These are phyloP conservation scores for Drosophila yooni DNA, from an alignment of 2,888 invertebrate species.

Conservation along the genomic window DNA sequence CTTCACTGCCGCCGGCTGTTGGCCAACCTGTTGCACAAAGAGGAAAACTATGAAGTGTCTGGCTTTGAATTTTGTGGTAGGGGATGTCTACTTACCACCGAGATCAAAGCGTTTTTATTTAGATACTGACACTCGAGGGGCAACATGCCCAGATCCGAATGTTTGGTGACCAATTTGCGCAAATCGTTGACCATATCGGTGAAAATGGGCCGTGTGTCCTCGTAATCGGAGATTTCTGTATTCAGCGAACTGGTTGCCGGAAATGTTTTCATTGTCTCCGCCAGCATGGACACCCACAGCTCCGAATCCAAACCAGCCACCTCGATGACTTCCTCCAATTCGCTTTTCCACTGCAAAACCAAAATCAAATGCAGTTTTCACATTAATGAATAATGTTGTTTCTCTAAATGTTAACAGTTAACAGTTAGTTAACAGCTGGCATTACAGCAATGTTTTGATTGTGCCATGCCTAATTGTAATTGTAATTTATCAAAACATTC, in stretches of 20 bases:
- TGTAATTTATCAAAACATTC: neutral
- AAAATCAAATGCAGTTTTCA: neutral
- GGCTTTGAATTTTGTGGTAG: neutral
- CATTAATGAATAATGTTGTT: neutral
- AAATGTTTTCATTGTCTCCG: conserved; percentile 97
- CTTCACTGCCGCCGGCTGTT: conserved; percentile 93
- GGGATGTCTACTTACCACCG: conserved; percentile 88
- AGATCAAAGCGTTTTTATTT: conserved; percentile 95
- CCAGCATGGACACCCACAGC: conserved; percentile 98
- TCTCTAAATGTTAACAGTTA: neutral
- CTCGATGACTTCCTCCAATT: conserved; percentile 97
- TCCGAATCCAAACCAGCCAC: conserved; percentile 97
- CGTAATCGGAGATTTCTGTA: conserved; percentile 94
- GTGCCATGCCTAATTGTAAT: neutral
- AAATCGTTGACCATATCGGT: conserved; percentile 95
- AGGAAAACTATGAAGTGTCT: no score
- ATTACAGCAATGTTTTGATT: conserved; percentile 5
- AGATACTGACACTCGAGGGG: conserved; percentile 98
- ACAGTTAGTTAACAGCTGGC: neutral
- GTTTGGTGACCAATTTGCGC: conserved; percentile 92
- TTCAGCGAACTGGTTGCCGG: conserved; percentile 95
- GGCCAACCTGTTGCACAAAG: conserved; percentile 87
- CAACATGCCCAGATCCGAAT: conserved; percentile 93
- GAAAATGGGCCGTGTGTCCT: conserved; percentile 95
- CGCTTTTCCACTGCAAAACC: conserved; percentile 93